A percentile compares a stretch with the other conserved stretches of the same genome.
phyloP scores from a whole-genome alignment of 2,888 invertebrate species.

The Leucania comma region DNA sequence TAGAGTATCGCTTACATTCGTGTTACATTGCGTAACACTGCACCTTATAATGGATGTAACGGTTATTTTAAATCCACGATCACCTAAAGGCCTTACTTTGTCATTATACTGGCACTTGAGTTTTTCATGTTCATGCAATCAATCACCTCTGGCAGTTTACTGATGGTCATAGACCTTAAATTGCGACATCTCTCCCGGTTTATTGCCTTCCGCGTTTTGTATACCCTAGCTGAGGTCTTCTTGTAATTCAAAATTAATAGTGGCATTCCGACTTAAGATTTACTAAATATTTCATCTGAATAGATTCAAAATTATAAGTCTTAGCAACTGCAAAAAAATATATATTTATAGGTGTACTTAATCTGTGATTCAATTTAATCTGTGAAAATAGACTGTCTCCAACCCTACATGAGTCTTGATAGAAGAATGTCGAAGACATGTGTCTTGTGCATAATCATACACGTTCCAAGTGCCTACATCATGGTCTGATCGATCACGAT shows the following conservation, averaged over 20 bases:
- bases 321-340: neutral
- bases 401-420: constrained; percentile 26
- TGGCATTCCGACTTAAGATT: neutral
- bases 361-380: neutral
- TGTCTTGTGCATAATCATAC: constrained; percentile 37
- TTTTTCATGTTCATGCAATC: constrained; percentile 48
- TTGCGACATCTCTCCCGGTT: constrained; percentile 14
- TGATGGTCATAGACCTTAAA: constrained; percentile 35
- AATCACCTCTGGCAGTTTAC: constrained; percentile 20
- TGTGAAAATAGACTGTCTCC: neutral
- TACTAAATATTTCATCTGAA: neutral
- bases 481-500: constrained; percentile 72
- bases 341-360: neutral
- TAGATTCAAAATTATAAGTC: neutral
- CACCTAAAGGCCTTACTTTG: constrained; percentile 9
- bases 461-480: constrained; percentile 54
- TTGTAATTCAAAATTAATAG: constrained; percentile 2
- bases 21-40: constrained; percentile 49
- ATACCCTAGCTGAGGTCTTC: neutral
- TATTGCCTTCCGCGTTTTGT: constrained; percentile 10
- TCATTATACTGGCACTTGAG: constrained; percentile 21
- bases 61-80: constrained; percentile 28
- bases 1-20: constrained; percentile 43
- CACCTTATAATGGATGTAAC: constrained; percentile 27
- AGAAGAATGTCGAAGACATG: constrained; percentile 47